Evolutionary conservation across 2,888 invertebrate genomes (phyloP).

Genomic region (Homarus gammarus): DNA sequence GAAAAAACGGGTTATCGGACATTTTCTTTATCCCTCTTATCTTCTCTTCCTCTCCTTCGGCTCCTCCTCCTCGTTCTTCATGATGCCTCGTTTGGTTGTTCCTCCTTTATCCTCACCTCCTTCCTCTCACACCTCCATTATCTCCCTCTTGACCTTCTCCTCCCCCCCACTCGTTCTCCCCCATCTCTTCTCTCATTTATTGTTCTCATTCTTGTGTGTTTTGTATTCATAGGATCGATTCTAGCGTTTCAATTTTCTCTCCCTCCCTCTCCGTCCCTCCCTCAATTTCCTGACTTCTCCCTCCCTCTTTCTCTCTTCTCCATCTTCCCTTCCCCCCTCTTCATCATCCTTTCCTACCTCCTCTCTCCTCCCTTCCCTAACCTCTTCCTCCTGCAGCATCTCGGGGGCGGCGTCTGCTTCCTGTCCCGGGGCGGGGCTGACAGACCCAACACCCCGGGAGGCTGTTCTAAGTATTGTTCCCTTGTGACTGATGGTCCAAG

Average conservation of each 20-base stretch:
- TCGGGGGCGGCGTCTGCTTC: no score
- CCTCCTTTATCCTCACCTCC: background rate
- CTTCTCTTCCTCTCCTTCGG: background rate
- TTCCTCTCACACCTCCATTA: background rate
- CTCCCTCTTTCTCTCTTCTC: conserved; percentile 1
- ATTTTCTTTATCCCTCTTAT: background rate
- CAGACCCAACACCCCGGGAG: no score
- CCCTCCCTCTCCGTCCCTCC: background rate
- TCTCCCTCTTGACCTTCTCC: background rate
- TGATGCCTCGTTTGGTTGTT: background rate
- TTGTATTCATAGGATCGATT: no score
- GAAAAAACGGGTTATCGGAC: no score
- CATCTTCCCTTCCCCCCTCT: background rate
- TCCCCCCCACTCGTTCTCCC: background rate
- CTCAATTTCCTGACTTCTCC: background rate
- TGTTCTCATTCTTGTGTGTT: background rate
- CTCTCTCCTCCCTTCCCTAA: no score
- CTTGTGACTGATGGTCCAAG: no score
- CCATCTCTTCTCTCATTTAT: background rate
- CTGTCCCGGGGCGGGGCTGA: no score
- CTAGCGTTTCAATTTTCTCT: background rate
- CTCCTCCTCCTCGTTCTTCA: background rate
- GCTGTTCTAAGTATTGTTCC: no score
- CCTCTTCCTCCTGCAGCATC: no score
- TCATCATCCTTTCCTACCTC: no score